phyloP scores from a whole-genome alignment of 2,888 invertebrate genomes.

The Drosophila ustulata region DNA sequence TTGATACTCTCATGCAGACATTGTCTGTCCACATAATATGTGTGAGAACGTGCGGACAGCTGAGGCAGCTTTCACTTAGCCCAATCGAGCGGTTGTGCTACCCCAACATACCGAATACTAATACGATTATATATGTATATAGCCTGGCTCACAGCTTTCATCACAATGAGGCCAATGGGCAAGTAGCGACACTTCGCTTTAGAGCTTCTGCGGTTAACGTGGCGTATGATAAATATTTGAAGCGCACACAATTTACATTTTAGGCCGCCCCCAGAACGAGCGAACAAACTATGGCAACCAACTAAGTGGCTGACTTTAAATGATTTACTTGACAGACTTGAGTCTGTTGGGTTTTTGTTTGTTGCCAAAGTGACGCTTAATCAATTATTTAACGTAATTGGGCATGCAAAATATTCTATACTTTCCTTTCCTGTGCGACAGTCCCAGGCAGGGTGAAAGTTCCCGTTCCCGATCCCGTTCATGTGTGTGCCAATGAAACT shows the following conservation, averaged over 20 bases:
- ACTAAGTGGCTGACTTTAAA: slow-evolving; percentile 37
- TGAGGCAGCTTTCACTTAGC: slow-evolving; percentile 36
- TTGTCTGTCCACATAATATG: slow-evolving; percentile 19
- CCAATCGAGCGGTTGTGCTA: slow-evolving; percentile 31
- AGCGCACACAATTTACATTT: slow-evolving; percentile 28
- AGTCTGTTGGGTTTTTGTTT: slow-evolving; percentile 30
- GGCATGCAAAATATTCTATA: slow-evolving; percentile 35
- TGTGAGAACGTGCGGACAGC: slow-evolving; percentile 31
- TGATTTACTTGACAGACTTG: slow-evolving; percentile 29
- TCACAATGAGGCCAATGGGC: slow-evolving; percentile 29
- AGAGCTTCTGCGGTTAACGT: slow-evolving; percentile 48
- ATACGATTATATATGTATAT: background rate
- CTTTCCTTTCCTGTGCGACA: background rate
- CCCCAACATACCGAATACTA: background rate
- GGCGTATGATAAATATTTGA: slow-evolving; percentile 68
- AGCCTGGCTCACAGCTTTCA: slow-evolving; percentile 5
- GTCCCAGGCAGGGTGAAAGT: slow-evolving; percentile 3
- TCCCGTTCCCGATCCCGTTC: background rate
- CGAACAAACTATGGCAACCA: slow-evolving; percentile 23
- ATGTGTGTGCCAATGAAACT: slow-evolving; percentile 9
- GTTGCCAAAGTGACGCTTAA: slow-evolving; percentile 44
- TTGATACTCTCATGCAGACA: slow-evolving; percentile 30
- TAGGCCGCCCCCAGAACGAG: slow-evolving; percentile 4
- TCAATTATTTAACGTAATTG: slow-evolving; percentile 55
- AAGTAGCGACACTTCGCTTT: slow-evolving; percentile 15